Conservation (phyloP, 2,797 vertebrate species). For the Spinibarbus caldwelli region DNA sequence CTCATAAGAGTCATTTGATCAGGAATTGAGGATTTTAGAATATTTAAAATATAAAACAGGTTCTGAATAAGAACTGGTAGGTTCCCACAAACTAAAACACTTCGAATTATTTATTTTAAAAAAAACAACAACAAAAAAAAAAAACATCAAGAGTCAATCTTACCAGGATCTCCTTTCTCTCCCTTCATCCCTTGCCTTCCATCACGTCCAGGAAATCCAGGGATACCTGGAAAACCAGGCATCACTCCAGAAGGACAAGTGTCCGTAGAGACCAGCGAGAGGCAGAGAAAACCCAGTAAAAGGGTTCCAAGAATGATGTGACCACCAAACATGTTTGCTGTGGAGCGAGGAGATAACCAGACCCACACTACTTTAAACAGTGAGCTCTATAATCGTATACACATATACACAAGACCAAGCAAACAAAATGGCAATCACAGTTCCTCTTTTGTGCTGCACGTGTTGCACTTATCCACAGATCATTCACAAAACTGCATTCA, state of each 20-base stretch:
- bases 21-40: background rate
- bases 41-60: background rate
- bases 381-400: background rate
- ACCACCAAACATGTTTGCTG: slow-evolving; percentile 54
- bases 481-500: background rate
- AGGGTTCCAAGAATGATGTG: slow-evolving; percentile 18
- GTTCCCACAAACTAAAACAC: background rate
- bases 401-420: slow-evolving; percentile 6
- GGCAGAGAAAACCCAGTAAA: slow-evolving; percentile 43
- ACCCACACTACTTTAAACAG: background rate
- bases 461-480: background rate
- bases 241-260: slow-evolving; percentile 66
- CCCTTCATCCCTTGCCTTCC: slow-evolving; percentile 81
- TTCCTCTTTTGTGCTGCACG: slow-evolving; percentile 52
- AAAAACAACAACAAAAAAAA: background rate
- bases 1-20: background rate
- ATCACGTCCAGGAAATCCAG: slow-evolving; percentile 76
- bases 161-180: slow-evolving; percentile 82
- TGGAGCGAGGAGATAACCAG: background rate
- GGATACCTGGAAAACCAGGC: slow-evolving; percentile 82
- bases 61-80: background rate
- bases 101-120: background rate
- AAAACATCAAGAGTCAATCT: slow-evolving; percentile 20
- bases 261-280: slow-evolving; percentile 39
- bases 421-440: background rate